Evolutionary conservation across 2,113 vertebrate species (phyloP), one percentile per base, ranked within the genome.

Genomic region (Falcunculus frontatus): DNA sequence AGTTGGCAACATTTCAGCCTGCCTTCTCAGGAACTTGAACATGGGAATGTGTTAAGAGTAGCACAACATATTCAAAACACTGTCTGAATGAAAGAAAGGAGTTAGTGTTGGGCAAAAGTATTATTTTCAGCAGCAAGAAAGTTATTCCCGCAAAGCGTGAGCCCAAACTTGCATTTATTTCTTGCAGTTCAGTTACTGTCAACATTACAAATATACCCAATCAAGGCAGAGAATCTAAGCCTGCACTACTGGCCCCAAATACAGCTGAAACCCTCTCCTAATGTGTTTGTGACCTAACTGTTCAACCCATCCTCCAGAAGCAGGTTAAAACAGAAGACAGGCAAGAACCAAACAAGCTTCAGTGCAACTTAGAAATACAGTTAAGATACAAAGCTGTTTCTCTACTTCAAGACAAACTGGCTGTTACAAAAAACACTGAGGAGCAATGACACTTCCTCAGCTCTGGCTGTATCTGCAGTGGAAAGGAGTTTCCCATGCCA

Each of bases 401-500:
- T 88, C 52, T 86, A 19, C 67, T 67, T 91, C 70, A 63, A 67
- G 79, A 73, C 67, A 85, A 95, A 91, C 62, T 62, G 64, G 18
- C 56, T 82, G 53, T 46, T 87, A 75, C 9, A 84, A 80, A 89
- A 91, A 93, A 27, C 46, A 84, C 4, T 44, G 63, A 89, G 47
- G 53, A 74, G 47, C 87, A 74, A 50, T 37, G 67, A 76, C 52
- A 81, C 64, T 95, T 94, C 75, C 85, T 76, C 84, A 93, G 91
- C 56, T 85, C 70, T 88, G 78, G 53, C 55, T 80, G n/a, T 74
- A 94, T 79, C 46, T 90, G 60, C 79, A 88, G 35, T 74, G 67
- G 68, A 91, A 94, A 96, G 65, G 87, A 94, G 89, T 94, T 95
- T 93, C 95, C 87, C 59, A 56, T 85, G 78, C 75, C 1, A 0